phyloP scores from a whole-genome alignment of 2,888 invertebrate species.

The Tenodera sinensis region DNA sequence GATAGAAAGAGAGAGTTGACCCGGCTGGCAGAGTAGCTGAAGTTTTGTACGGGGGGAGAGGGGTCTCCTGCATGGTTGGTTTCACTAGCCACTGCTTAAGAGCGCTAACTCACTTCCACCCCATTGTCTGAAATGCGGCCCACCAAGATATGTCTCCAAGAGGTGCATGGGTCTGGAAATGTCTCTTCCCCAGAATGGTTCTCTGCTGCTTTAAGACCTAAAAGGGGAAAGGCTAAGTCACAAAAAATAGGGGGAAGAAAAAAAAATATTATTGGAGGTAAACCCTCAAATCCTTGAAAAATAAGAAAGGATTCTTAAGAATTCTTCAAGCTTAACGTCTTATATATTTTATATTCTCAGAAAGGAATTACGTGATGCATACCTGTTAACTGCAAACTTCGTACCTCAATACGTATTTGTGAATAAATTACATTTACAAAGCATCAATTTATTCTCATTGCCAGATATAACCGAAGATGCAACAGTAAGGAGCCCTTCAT shows the following conservation, averaged over 20 bases:
- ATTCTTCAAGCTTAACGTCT: neutral
- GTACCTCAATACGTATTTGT: too few species aligned
- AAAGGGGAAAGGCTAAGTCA: neutral
- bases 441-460: too few species aligned
- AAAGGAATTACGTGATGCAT: too few species aligned
- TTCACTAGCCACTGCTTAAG: constrained; percentile 28
- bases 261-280: neutral
- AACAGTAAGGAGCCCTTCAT: too few species aligned
- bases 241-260: neutral
- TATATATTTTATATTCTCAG: too few species aligned
- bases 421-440: too few species aligned
- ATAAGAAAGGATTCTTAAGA: neutral
- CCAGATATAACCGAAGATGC: too few species aligned
- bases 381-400: too few species aligned
- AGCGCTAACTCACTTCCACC: constrained; percentile 27
- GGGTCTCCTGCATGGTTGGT: neutral
- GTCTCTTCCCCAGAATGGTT: neutral
- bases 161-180: neutral
- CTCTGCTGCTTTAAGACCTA: neutral
- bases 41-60: neutral
- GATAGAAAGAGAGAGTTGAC: neutral
- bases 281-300: neutral
- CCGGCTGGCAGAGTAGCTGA: neutral
- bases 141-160: neutral
- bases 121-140: constrained; percentile 18